Conservation (phyloP, 92 coral and sea anemone species). For the Porites evermanni region DNA sequence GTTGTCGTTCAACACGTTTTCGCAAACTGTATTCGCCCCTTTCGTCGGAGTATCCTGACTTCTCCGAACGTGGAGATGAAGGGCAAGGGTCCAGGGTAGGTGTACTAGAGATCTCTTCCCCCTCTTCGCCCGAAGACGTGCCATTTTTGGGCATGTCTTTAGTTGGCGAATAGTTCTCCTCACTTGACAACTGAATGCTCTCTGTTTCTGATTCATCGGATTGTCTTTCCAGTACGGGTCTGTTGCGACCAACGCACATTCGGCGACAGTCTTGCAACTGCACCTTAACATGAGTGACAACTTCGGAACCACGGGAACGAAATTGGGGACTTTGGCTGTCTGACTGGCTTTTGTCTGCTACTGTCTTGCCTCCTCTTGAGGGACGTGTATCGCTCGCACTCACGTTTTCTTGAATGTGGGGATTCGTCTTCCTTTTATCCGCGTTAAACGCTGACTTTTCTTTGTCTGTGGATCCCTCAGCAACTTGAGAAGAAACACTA, state of each 20-base stretch:
- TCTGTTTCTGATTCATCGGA: conserved; percentile 33
- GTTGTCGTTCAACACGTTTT: conserved; percentile 1
- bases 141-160: neutral
- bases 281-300: conserved; percentile 9
- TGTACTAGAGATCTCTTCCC: conserved; percentile 29
- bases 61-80: conserved; percentile 25
- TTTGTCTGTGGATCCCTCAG: neutral
- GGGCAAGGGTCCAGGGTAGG: conserved; percentile 26
- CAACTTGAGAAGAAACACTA: neutral
- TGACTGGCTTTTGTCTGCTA: neutral
- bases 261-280: conserved; percentile 28
- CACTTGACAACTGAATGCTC: conserved; percentile 30
- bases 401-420: neutral
- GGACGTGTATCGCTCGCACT: neutral
- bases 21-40: conserved; percentile 9
- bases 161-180: neutral
- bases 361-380: neutral
- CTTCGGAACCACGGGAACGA: neutral
- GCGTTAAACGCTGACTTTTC: neutral
- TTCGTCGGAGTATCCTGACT: conserved; percentile 36
- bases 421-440: neutral
- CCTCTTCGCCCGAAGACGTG: neutral
- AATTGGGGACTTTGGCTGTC: neutral
- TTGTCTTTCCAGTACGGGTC: conserved; percentile 21
- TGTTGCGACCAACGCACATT: neutral